Evolutionary conservation across 2,888 invertebrate species (phyloP), one percentile per base, ranked within the genome.

Genomic region (Agrilus mali): DNA sequence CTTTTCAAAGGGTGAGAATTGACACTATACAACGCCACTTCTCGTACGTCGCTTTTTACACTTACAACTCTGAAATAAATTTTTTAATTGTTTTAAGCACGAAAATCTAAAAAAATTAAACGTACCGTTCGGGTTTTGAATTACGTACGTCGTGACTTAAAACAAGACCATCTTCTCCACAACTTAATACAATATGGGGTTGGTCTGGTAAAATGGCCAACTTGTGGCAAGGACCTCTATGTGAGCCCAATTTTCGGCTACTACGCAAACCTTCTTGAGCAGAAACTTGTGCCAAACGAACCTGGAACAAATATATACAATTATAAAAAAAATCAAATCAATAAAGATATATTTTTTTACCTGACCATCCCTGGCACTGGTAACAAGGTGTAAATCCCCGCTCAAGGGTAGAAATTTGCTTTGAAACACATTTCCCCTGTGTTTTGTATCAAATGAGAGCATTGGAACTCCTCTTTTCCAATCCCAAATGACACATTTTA

Each of bases 361-460:
- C 69, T 89, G 86, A 7, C 93, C 93, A 67, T 95, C 95, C 43
- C 90, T 74, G 2, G 88, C 87, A 63, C 89, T 86, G 0, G 90
- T 86, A 32, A 87, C 86, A 34, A 95, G 82, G 60, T 88, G 85
- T 45, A 85, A 71, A 66, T 89, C 88, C 33, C 77, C 77, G 55
- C 79, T 77, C 35, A 83, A 71, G 41, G 87, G 82, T 52, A 95
- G 72, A 70, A 94, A 95, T 67, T 92, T 94, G 56, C 79, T 78
- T 61, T 92, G 90, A 65, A 94, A 94, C 42, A 95, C 86, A 61
- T 95, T 94, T 33, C 81, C 78, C 50, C 76, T 74, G 67, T 95
- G 95, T 2, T 88, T 88, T 15, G 86, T 87, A 54, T 80, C 76
- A 55, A 86, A 84, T 3, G 73, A 72, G 50, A 83, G 71, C 32